Evolutionary conservation across 2,888 invertebrate species (phyloP).

Genomic region (Morpho helenor): DNA sequence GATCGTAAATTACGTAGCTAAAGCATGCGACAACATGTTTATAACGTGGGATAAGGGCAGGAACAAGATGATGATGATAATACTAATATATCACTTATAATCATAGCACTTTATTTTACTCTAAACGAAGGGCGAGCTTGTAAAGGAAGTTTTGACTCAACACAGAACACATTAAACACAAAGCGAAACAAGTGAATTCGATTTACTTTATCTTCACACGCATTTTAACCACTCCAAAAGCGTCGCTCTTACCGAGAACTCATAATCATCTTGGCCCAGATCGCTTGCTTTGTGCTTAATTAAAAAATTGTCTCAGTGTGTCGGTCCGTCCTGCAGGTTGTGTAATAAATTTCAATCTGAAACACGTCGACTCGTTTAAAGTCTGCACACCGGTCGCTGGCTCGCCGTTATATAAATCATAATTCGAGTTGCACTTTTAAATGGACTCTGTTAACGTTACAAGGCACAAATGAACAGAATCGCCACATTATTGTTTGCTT

Average conservation of each 20-base stretch:
- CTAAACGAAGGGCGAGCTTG: not conserved
- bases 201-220: conserved; percentile 1
- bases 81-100: no score
- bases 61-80: no score
- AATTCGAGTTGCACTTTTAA: conserved; percentile 23
- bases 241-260: conserved; percentile 5
- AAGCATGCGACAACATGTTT: no score
- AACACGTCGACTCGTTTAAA: conserved; percentile 29
- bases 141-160: not conserved
- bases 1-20: no score
- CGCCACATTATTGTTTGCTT: not conserved
- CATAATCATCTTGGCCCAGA: conserved; percentile 19
- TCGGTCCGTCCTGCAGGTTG: conserved; percentile 27
- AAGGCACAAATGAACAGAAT: conserved; percentile 4
- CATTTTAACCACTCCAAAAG: conserved; percentile 6
- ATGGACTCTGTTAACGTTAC: conserved; percentile 17
- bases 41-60: no score
- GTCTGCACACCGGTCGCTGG: conserved; percentile 29
- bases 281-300: conserved; percentile 27
- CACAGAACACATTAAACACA: not conserved
- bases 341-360: conserved; percentile 30
- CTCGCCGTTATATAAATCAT: conserved; percentile 27
- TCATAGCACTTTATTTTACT: no score
- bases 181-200: not conserved
- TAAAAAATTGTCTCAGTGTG: conserved; percentile 31